These are phyloP conservation scores for Caenorhabditis briggsae DNA, from an alignment of 1,140 invertebrate species.

Conservation along the genomic window DNA sequence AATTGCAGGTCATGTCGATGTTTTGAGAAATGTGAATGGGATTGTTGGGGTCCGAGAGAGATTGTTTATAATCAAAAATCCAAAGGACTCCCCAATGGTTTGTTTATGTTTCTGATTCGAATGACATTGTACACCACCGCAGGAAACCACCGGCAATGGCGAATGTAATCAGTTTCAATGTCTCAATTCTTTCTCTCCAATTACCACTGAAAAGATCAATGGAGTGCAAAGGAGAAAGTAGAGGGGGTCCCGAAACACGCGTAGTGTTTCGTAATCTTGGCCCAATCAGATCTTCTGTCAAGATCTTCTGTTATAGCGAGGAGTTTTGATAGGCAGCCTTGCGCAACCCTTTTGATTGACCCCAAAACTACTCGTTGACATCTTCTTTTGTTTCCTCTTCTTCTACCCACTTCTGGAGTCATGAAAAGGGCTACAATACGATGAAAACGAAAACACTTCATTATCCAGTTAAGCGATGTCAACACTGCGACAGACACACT, in stretches of 20 bases:
- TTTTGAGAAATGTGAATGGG: slow-evolving; percentile 33
- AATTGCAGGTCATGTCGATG: slow-evolving; percentile 46
- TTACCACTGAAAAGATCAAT: background rate
- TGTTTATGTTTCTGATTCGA: slow-evolving; percentile 3
- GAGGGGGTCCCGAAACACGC: slow-evolving; percentile 18
- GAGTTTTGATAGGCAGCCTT: slow-evolving; percentile 50
- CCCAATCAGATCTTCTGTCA: slow-evolving; percentile 31
- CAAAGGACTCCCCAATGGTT: background rate
- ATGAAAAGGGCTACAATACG: background rate
- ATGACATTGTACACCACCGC: slow-evolving; percentile 40
- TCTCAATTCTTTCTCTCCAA: background rate
- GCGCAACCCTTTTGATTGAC: slow-evolving; percentile 54
- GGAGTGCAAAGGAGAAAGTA: background rate
- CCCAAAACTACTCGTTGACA: slow-evolving; percentile 40
- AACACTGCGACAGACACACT: slow-evolving; percentile 16
- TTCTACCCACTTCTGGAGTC: background rate
- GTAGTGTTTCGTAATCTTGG: slow-evolving; percentile 50
- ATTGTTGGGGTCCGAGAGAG: background rate
- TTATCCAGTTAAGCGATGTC: slow-evolving; percentile 56
- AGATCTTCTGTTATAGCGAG: slow-evolving; percentile 45
- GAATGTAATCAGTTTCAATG: slow-evolving; percentile 30
- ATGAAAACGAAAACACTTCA: slow-evolving; percentile 49
- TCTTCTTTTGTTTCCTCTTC: slow-evolving; percentile 1
- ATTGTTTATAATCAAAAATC: slow-evolving; percentile 38
- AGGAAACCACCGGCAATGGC: background rate